phyloP scores from a whole-genome alignment of 2,888 invertebrate genomes.

The Ligdia adustata region DNA sequence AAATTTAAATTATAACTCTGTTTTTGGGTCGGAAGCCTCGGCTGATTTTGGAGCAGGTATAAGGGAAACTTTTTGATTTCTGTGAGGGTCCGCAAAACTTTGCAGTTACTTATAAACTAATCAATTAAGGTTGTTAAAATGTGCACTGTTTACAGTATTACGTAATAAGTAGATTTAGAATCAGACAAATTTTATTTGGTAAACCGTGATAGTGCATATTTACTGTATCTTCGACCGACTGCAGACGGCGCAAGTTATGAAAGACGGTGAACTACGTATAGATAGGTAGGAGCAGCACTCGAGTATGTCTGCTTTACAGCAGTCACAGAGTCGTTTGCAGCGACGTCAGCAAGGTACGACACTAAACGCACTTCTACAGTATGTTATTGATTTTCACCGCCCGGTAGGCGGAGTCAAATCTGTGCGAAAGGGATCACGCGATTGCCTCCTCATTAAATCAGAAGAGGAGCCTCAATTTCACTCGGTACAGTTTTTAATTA shows the following conservation, averaged over 20 bases:
- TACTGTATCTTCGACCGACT: background rate
- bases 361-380: constrained; percentile 81
- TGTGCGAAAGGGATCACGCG: constrained; percentile 81
- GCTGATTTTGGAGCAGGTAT: constrained; percentile 5
- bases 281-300: too few species aligned
- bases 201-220: too few species aligned
- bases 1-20: constrained; percentile 18
- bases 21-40: background rate
- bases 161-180: too few species aligned
- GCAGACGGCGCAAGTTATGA: constrained; percentile 6
- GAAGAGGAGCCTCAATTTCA: constrained; percentile 75
- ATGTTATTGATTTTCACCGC: constrained; percentile 83
- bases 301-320: constrained; percentile 39
- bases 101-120: too few species aligned
- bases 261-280: too few species aligned
- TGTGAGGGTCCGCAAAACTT: too few species aligned
- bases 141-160: too few species aligned
- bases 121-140: too few species aligned
- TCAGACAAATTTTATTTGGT: too few species aligned
- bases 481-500: constrained; percentile 78
- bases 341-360: constrained; percentile 75
- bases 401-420: constrained; percentile 78
- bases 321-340: constrained; percentile 50
- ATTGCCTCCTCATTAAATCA: constrained; percentile 79
- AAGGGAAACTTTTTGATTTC: constrained; percentile 1